Evolutionary conservation across 35 echinoderm and acorn worm genomes (phyloP), one percentile per base, ranked within the genome.

Genomic region (Apostichopus californicus): DNA sequence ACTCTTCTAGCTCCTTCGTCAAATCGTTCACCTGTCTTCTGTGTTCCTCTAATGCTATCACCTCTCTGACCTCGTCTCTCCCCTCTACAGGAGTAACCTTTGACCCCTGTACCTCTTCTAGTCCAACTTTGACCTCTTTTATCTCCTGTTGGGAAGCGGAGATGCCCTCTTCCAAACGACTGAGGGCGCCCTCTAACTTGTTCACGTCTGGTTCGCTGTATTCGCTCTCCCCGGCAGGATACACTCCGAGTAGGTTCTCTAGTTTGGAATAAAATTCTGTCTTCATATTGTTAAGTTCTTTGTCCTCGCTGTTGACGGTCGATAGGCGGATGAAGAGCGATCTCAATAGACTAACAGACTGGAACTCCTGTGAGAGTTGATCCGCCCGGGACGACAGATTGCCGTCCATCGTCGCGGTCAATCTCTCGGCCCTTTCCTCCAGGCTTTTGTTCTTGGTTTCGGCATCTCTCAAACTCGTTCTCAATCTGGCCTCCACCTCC

Each of bases 271-370:
- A 89, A 26, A 89, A 89, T 55, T 89, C 86, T 18, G 14, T 89
- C 24, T 89, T 89, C 61, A 89, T 89, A 17, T 89, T 64, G 46
- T 89, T 89, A 1, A 89, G 86, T 63, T 89, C 86, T 55, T 54
- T 75, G 23, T 89, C 64, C 9, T 89, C 86, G 34, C 86, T 89
- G 21, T 89, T 66, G 34, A 89, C 86, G 21, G 60, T 7, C 10
- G 86, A 89, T 6, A 89, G 64, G 8, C 64, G 86, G 1, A 89
- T 73, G 52, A 89, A 89, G 8, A 89, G 86, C 34, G 86, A 89
- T 21, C 86, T 60, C 28, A 89, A 15, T 9, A 89, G 86, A 55
- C 46, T 72, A 8, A 89, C 68, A 55, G 86, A 89, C 86, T 89
- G 23, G 9, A 89, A 89, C 22, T 89, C 86, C 64, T 89, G 21